Evolutionary conservation across 2,888 invertebrate species (phyloP).

Genomic region (Xanthorhoe designata): DNA sequence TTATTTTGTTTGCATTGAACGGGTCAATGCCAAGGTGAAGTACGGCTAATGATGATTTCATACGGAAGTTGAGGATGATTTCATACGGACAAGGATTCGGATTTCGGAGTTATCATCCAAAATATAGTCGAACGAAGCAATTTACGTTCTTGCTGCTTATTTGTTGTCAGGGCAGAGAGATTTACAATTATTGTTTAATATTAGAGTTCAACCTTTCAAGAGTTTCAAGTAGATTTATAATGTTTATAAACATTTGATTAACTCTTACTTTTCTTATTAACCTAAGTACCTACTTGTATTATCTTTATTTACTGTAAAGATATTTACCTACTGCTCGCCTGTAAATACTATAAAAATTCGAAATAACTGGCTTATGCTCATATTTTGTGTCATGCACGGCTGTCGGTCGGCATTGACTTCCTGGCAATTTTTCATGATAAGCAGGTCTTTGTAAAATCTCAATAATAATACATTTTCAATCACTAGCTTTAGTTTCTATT

Average conservation of each 20-base stretch:
- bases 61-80: conserved; percentile 14
- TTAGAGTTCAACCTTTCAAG: neutral
- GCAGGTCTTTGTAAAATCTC: conserved; percentile 9
- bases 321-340: neutral
- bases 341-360: neutral
- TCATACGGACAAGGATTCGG: neutral
- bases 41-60: conserved; percentile 7
- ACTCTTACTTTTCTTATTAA: neutral
- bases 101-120: neutral
- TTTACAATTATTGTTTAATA: neutral
- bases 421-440: conserved; percentile 21
- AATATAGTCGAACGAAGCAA: conserved; percentile 5
- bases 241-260: neutral
- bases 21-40: conserved; percentile 43
- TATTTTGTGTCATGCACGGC: conserved; percentile 6
- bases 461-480: too few relatives aligned
- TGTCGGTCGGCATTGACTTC: conserved; percentile 1
- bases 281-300: neutral
- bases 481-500: conserved; percentile 6
- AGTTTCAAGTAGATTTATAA: neutral
- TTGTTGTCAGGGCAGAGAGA: neutral
- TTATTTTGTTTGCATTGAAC: conserved; percentile 32
- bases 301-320: neutral
- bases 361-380: conserved; percentile 9
- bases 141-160: conserved; percentile 14